Percentiles rank a stretch among this genome's conserved stretches.
phyloP scores from a whole-genome alignment of 35 echinoderm and acorn worm species.

The Lytechinus variegatus region DNA sequence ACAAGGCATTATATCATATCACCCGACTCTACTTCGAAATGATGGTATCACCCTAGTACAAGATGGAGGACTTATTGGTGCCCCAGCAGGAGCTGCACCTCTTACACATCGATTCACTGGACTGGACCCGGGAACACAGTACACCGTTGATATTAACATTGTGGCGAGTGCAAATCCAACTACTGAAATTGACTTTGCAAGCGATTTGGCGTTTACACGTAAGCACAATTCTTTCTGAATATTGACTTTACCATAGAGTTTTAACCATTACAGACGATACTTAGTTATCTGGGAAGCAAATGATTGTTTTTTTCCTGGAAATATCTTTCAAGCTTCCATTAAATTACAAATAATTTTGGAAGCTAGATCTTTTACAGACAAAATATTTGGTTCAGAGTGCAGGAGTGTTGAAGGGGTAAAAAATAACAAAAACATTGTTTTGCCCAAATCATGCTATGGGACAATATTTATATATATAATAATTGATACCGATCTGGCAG shows the following conservation, averaged over 20 bases:
- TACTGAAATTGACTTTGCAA: neutral
- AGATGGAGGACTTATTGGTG: neutral
- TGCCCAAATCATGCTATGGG: too few relatives aligned
- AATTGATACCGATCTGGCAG: too few relatives aligned
- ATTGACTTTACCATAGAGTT: neutral
- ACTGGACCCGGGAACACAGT: neutral
- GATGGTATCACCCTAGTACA: neutral
- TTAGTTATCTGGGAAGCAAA: too few relatives aligned
- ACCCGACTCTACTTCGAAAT: neutral
- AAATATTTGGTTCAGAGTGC: too few relatives aligned
- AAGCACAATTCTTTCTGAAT: neutral
- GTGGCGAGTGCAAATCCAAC: neutral
- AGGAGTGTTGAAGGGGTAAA: too few relatives aligned
- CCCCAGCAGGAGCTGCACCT: neutral
- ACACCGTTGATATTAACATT: neutral
- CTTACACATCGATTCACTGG: neutral
- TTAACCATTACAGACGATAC: too few relatives aligned
- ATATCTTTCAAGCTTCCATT: too few relatives aligned
- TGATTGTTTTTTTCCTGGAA: too few relatives aligned
- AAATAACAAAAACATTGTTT: too few relatives aligned
- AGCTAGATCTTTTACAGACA: too few relatives aligned
- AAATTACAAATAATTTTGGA: too few relatives aligned
- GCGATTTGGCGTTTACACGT: neutral
- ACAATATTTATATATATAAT: too few relatives aligned
- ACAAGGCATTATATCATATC: neutral